Evolutionary conservation across 2,797 vertebrate species (phyloP).

Genomic region (Eulemur coronatus): DNA sequence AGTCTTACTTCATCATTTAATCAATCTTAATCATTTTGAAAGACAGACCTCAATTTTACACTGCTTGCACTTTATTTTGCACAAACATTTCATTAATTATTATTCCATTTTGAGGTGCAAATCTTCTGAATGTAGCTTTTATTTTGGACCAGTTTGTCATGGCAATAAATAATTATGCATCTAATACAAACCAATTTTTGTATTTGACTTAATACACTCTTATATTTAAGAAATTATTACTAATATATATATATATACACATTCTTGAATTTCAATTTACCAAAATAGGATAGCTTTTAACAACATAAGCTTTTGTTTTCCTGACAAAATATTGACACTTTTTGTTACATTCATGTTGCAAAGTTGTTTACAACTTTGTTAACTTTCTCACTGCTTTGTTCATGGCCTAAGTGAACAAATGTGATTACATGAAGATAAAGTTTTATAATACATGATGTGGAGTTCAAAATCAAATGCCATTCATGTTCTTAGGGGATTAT

Average conservation of each 20-base stretch:
- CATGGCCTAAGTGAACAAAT: conserved; percentile 23
- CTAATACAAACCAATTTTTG: conserved; percentile 65
- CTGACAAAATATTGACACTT: conserved; percentile 43
- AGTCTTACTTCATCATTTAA: conserved; percentile 60
- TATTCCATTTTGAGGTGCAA: conserved; percentile 48
- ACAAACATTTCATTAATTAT: conserved; percentile 67
- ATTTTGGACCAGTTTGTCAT: conserved; percentile 71
- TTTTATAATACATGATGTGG: conserved; percentile 49
- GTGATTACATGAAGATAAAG: conserved; percentile 9
- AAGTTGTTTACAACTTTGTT: conserved; percentile 12
- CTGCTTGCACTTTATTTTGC: conserved; percentile 75
- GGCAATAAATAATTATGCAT: conserved; percentile 74
- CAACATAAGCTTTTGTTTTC: conserved; percentile 38
- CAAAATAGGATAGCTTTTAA: conserved; percentile 50
- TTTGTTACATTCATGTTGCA: conserved; percentile 24
- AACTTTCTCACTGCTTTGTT: conserved; percentile 47
- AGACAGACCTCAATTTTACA: conserved; percentile 54
- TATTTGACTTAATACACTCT: conserved; percentile 67
- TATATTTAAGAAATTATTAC: conserved; percentile 83
- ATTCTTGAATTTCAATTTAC: conserved; percentile 42
- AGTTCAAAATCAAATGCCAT: neutral
- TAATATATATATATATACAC: conserved; percentile 57
- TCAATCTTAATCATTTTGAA: conserved; percentile 55
- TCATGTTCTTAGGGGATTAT: too few species aligned
- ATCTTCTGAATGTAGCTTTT: conserved; percentile 68